These are phyloP conservation scores for Zonotrichia leucophrys DNA, from an alignment of 2,113 vertebrate species.

Conservation along the genomic window DNA sequence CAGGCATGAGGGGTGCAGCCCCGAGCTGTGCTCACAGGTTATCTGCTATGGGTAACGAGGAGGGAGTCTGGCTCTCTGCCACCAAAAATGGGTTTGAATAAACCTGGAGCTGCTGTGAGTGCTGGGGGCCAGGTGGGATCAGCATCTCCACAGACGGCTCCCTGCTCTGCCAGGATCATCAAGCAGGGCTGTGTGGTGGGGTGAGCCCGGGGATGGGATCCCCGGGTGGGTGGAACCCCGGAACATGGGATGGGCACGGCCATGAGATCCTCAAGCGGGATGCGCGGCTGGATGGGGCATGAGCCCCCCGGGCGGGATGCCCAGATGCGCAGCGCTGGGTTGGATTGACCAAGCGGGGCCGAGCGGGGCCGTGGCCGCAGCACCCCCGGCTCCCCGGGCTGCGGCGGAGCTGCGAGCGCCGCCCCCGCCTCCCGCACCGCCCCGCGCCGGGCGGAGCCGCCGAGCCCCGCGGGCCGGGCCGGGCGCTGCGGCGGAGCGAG, in stretches of 20 bases:
- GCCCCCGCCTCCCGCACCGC: background rate
- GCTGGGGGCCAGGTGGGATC: background rate
- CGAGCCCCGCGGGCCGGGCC: background rate
- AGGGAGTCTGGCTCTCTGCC: no score
- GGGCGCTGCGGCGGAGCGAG: no score
- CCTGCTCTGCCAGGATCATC: background rate
- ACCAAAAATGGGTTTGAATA: background rate
- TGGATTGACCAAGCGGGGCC: background rate
- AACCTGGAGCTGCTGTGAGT: background rate
- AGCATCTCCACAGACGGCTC: background rate
- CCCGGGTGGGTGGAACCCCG: background rate
- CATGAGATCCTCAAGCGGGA: background rate
- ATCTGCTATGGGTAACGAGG: background rate
- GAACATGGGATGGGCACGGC: no score
- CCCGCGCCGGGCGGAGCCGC: background rate
- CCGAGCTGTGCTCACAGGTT: accelerated
- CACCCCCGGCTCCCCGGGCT: background rate
- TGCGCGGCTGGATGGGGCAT: no score
- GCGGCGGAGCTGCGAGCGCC: background rate
- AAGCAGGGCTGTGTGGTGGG: accelerated
- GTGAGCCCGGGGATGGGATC: background rate
- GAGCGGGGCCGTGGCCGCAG: background rate
- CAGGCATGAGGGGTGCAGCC: background rate
- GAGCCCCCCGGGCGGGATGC: accelerated
- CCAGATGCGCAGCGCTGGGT: background rate